phyloP scores from a whole-genome alignment of 2,888 invertebrate species.

The Anoncus sp. region DNA sequence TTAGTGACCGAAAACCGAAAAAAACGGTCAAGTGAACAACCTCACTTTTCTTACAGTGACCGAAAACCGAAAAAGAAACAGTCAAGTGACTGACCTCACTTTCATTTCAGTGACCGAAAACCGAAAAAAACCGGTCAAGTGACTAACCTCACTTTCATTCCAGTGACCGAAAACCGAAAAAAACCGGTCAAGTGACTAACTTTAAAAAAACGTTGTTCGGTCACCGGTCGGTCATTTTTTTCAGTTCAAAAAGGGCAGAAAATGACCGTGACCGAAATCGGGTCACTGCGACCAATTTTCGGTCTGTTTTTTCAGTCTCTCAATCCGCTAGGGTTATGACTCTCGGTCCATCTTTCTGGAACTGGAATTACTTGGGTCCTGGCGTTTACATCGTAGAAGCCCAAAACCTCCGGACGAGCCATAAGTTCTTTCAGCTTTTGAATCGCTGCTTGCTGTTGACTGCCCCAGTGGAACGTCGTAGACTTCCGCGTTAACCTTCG shows the following conservation, averaged over 20 bases:
- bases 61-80: slow-evolving; percentile 4
- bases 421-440: no score
- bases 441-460: no score
- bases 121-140: slow-evolving; percentile 10
- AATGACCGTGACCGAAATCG: slow-evolving; percentile 9
- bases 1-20: no score
- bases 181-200: slow-evolving; percentile 1
- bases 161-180: slow-evolving; percentile 8
- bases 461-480: no score
- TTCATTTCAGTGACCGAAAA: slow-evolving; percentile 2
- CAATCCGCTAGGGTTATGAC: slow-evolving; percentile 18
- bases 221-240: no score
- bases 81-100: slow-evolving; percentile 2
- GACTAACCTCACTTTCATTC: slow-evolving; percentile 1
- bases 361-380: no score
- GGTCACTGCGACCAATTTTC: no score
- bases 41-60: not conserved
- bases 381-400: no score
- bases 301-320: not conserved
- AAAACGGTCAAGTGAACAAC: no score
- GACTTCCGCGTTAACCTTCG: no score
- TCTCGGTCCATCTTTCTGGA: no score
- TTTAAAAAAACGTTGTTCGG: not conserved
- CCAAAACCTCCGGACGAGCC: no score
- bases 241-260: not conserved